These are phyloP conservation scores for Leptopilina boulardi DNA, from an alignment of 1,140 invertebrate genomes.

Conservation along the genomic window DNA sequence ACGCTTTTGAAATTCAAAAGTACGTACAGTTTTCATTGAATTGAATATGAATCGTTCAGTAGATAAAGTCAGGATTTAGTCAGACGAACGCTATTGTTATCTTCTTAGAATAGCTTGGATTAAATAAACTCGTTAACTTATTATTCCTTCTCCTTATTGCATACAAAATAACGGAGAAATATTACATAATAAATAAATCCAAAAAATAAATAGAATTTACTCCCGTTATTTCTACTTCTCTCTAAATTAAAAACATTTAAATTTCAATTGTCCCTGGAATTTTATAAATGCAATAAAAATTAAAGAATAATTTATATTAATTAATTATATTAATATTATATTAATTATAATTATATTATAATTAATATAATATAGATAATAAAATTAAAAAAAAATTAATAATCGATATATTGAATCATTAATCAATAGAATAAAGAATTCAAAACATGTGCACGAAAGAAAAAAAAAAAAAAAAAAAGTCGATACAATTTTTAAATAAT, in stretches of 20 bases:
- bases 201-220: neutral
- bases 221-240: too few relatives aligned
- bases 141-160: neutral
- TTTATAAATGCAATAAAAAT: too few relatives aligned
- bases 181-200: neutral
- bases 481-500: neutral
- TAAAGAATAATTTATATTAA: too few relatives aligned
- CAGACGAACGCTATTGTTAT: neutral
- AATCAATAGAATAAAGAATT: neutral
- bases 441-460: too few relatives aligned
- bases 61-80: constrained; percentile 11
- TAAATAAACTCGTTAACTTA: neutral
- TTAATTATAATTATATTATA: too few relatives aligned
- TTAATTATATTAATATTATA: too few relatives aligned
- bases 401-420: too few relatives aligned
- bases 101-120: neutral
- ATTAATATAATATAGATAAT: too few relatives aligned
- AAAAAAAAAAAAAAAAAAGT: neutral
- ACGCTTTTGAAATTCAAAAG: neutral
- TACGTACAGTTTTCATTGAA: neutral
- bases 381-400: too few relatives aligned
- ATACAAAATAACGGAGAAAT: neutral
- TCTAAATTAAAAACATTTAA: too few relatives aligned
- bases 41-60: neutral
- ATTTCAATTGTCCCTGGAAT: too few relatives aligned